phyloP scores from a whole-genome alignment of 2,888 invertebrate genomes.

The Corythucha ciliata region DNA sequence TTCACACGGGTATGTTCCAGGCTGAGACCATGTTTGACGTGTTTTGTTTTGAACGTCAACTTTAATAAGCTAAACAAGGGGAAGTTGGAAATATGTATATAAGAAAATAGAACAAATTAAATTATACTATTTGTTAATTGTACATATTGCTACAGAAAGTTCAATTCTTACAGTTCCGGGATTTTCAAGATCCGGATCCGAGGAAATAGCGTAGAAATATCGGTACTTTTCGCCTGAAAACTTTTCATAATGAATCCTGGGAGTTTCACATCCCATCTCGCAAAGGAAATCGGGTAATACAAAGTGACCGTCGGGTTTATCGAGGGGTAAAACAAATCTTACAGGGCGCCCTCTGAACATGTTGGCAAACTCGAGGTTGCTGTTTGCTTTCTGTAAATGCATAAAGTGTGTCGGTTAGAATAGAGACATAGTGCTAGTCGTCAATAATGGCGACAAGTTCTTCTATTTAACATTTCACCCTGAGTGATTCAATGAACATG shows the following conservation, averaged over 20 bases:
- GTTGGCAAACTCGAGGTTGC: conserved; percentile 68
- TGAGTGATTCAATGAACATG: conserved; percentile 73
- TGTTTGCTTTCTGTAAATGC: conserved; percentile 45
- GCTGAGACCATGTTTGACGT: conserved; percentile 59
- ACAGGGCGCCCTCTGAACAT: conserved; percentile 71
- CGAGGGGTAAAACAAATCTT: conserved; percentile 62
- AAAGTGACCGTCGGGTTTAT: conserved; percentile 40
- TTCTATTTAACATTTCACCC: too few relatives aligned
- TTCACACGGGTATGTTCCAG: conserved; percentile 71
- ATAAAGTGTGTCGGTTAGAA: too few relatives aligned
- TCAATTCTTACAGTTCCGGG: conserved; percentile 66
- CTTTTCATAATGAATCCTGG: conserved; percentile 67
- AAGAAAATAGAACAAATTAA: conserved; percentile 2
- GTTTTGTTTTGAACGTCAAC: conserved; percentile 59
- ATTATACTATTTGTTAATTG: background rate
- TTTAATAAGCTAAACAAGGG: conserved; percentile 59
- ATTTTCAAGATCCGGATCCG: conserved; percentile 63
- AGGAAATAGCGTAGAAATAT: conserved; percentile 82
- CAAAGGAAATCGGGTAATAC: conserved; percentile 55
- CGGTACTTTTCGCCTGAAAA: conserved; percentile 59
- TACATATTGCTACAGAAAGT: conserved; percentile 3
- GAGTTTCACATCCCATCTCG: conserved; percentile 76
- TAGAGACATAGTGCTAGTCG: too few relatives aligned
- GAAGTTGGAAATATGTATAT: background rate
- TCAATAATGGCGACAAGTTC: too few relatives aligned